A percentile compares a stretch with the other conserved stretches of the same genome.
These are phyloP conservation scores for Ypsolopha sequella DNA, from an alignment of 2,888 invertebrate species.

Conservation along the genomic window DNA sequence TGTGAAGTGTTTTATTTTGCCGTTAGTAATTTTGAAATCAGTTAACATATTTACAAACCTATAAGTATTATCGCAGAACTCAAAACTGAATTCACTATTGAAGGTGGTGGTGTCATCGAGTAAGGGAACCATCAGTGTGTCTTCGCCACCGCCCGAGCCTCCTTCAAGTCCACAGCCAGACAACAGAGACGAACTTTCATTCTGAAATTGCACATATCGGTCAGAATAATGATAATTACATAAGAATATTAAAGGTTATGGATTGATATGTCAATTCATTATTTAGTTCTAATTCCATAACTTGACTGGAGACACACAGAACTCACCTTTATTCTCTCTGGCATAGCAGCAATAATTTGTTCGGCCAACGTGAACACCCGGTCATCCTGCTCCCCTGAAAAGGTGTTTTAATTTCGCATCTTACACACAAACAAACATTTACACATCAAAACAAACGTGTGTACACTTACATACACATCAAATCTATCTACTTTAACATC, in stretches of 20 bases:
- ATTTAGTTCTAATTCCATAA: background rate
- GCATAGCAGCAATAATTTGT: constrained; percentile 98
- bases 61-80: constrained; percentile 86
- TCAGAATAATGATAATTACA: background rate
- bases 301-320: constrained; percentile 2
- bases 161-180: constrained; percentile 48
- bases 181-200: constrained; percentile 79
- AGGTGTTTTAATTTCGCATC: background rate
- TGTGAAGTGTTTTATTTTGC: background rate
- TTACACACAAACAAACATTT: background rate
- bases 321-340: constrained; percentile 93
- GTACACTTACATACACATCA: background rate
- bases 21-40: background rate
- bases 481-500: constrained; percentile 1
- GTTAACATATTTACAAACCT: constrained; percentile 58
- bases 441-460: background rate
- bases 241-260: background rate
- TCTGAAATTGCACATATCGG: constrained; percentile 49
- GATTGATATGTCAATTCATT: background rate
- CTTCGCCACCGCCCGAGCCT: constrained; percentile 74
- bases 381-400: constrained; percentile 92
- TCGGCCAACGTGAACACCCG: constrained; percentile 94
- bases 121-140: constrained; percentile 79
- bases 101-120: constrained; percentile 72
- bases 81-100: constrained; percentile 83